phyloP scores from a whole-genome alignment of 2,113 vertebrate species.

The Arizona elegans region DNA sequence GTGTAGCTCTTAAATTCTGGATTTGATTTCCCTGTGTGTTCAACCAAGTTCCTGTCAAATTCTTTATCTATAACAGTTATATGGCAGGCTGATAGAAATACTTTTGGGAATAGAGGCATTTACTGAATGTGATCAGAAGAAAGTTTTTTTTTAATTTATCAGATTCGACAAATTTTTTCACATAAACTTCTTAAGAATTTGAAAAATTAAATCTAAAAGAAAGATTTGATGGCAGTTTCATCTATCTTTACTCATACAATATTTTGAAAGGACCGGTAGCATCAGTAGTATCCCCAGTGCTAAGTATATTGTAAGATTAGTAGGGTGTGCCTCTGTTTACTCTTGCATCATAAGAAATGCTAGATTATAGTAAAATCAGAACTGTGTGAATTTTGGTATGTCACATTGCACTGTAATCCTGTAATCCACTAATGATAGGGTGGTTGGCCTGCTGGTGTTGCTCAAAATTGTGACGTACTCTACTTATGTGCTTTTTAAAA shows the following conservation, averaged over 20 bases:
- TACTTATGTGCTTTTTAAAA: not conserved
- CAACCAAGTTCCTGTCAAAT: not conserved
- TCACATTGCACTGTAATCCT: not conserved
- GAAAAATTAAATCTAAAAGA: not conserved
- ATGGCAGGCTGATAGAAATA: not conserved
- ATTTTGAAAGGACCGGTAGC: not conserved
- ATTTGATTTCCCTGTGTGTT: not conserved
- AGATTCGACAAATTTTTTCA: not conserved
- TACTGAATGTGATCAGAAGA: not conserved
- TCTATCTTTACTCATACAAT: not conserved
- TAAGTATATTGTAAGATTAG: not conserved
- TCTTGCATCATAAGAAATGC: conserved; percentile 14
- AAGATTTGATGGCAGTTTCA: not conserved
- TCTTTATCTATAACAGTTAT: not conserved
- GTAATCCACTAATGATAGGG: not conserved
- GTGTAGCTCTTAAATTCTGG: not conserved
- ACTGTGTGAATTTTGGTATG: not conserved
- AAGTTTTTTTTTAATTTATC: not conserved
- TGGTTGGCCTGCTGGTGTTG: not conserved
- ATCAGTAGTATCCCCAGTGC: not conserved
- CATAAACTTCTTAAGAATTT: not conserved
- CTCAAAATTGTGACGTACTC: conserved; percentile 10
- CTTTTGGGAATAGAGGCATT: not conserved
- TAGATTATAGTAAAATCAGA: conserved; percentile 11
- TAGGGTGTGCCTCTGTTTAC: not conserved